Evolutionary conservation across 1,140 invertebrate species (phyloP), one percentile per base, ranked within the genome.

Genomic region (Cotesia vestalis): DNA sequence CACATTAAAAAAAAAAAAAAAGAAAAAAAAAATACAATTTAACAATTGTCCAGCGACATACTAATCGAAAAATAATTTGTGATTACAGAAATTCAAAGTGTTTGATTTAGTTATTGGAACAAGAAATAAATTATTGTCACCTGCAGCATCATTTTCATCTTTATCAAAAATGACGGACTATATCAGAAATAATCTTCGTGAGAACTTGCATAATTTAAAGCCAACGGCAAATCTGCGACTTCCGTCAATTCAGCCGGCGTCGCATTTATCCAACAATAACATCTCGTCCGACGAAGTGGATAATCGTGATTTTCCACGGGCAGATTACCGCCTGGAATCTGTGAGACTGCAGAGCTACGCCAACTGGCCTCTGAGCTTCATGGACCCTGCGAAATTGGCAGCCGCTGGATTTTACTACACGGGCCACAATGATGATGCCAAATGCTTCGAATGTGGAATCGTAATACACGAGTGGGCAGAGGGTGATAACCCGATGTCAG

Each of bases 401-500:
- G 88, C 89, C 66, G 92, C 93, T 66, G 95, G 95, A 17, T 96
- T 97, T 85, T 97, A 92, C 84, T 95, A 92, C 76, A 90, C 90
- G 2, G 90, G 90, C 27, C 85, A 89, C 36, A 88, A 89, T 68
- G 91, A 93, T 77, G 88, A 88, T 72, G 95, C 96, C 0, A 91
- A 91, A 73, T 98, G 96, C 83, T 92, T 93, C 52, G 96, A 94
- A 84, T 98, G 96, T 83, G 90, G 91, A 55, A 91, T 95, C 11
- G 94, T 95, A 83, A 91, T 97, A 60, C 91, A 92, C 73, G 78
- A 85, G 61, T 98, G 96, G 96, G 90, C 92, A 73, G 86, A 86
- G 71, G 91, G 91, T 8, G 96, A 98, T 86, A 90, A 92, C 78
- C 94, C 95, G 0, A 90, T 92, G 78, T 87, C 86, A 8, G 95